Base-by-base conservation (phyloP, 2,113 vertebrate genomes). In the Phyllostomus hastatus region DNA sequence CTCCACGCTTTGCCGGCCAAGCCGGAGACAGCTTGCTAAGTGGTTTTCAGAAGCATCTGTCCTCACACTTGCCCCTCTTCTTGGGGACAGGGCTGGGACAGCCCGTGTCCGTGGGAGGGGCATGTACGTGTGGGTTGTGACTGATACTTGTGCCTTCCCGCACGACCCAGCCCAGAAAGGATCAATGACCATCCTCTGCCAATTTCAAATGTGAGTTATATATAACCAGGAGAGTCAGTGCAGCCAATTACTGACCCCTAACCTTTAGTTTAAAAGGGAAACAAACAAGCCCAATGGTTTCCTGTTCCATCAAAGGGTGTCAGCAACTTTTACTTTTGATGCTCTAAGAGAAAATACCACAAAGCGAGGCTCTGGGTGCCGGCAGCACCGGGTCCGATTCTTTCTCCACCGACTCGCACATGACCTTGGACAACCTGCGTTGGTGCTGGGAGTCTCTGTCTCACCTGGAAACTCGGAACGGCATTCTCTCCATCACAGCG, bases 11-110 rank as follows among this genome's bases (percentile, higher is more conserved):
- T 92, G 54, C 93, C 72, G 88, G 79, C 46, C 17, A 76, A 52
- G 33, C 76, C 17, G 4, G 48, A 94, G 78, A 89, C 88, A 83
- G 67, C 76, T 50, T 64, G 93, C 61, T 76, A 59, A 88, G 85
- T 88, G 86, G 82, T 9, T 95, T 88, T 88, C 89, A 88, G 52
- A 46, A 41, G 87, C 75, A 43, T 85, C 90, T 93, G 82, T 88
- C 87, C 87, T 83, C 92, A 87, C 73, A 88, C 83, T 43, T n/a
- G 31, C 59, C 87, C 46, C 50, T 81, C 81, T 57, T 70, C 76
- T 83, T 41, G n/a, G 89, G 35, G 64, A 81, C 70, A 78, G 90
- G 57, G 48, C 52, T 28, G 80, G 88, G 66, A 59, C 70, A 95
- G 95, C 94, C 83, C 22, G 67, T 4, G 78, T 19, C 57, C n/a